phyloP scores from a whole-genome alignment of 1,140 invertebrate genomes.

The Arion vulgaris region DNA sequence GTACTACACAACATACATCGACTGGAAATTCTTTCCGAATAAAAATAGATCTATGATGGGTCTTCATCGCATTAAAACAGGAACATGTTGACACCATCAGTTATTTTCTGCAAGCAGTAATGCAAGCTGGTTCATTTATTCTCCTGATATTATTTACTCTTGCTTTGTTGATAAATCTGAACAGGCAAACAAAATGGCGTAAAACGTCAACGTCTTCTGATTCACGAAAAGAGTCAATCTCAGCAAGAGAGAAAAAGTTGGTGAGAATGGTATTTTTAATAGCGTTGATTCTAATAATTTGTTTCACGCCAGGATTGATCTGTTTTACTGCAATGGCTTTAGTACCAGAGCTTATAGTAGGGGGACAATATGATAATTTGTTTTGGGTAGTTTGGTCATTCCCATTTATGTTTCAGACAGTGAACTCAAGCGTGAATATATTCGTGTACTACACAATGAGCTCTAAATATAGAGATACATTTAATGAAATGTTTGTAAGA shows the following conservation, averaged over 20 bases:
- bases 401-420: not conserved
- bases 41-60: not conserved
- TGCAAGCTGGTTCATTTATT: not conserved
- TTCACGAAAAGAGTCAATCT: not conserved
- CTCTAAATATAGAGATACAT: too few relatives aligned
- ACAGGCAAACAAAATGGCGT: not conserved
- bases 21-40: too few relatives aligned
- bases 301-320: not conserved
- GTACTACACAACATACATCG: not conserved
- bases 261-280: slow-evolving; percentile 8
- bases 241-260: not conserved
- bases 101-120: not conserved
- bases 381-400: not conserved
- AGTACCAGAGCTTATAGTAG: not conserved
- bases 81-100: not conserved
- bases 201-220: not conserved
- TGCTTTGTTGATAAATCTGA: not conserved
- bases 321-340: not conserved
- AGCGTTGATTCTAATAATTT: not conserved
- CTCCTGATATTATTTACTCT: not conserved
- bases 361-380: not conserved
- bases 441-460: too few relatives aligned
- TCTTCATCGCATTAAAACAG: not conserved
- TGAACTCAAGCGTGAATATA: too few relatives aligned
- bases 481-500: too few relatives aligned